Evolutionary conservation across 2,797 vertebrate species (phyloP), one percentile per base, ranked within the genome.

Genomic region (Propithecus perrieri): DNA sequence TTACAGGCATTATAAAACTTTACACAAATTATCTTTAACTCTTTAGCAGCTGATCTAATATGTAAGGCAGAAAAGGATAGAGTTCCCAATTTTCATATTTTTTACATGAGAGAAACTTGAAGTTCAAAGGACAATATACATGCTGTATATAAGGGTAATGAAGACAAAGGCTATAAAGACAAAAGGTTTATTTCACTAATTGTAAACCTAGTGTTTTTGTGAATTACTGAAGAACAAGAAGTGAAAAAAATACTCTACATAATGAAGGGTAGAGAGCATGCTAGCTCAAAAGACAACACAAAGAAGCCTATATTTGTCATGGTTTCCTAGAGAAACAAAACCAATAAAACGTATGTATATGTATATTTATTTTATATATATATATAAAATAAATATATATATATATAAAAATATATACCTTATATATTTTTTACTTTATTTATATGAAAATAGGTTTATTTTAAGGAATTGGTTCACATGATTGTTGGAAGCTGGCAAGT

Each of bases 201-300:
- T 81, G 4, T 92, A 59, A 94, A 78, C 67, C 86, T 79, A 91
- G 7, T 74, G 10, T 72, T 90, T 83, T 83, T 53, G 35, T 33
- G 30, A 43, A 48, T 71, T 43, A 85, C 48, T 57, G 35, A 96
- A 88, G 24, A 89, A 95, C 18, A 88, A 55, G 61, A 93, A 84
- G 33, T 74, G 28, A 71, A 89, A 61, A 38, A 71, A 48, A 92
- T 4, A 43, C 43, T 43, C 43, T 43, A 41, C 43, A 50, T 6
- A 81, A 71, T 4, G 1, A 8, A 35, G 9, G 7, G 2, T 2
- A 85, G 11, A 92, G 9, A 63, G 10, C 17, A 88, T 4, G 22
- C 12, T 33, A 65, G 65, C 30, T 55, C 65, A 85, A 95, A 94
- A 85, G 46, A 38, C 20, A 87, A 59, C 13, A 81, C 8, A 61